Evolutionary conservation across 2,113 vertebrate genomes (phyloP).

Genomic region (Melanerpes aurifrons): DNA sequence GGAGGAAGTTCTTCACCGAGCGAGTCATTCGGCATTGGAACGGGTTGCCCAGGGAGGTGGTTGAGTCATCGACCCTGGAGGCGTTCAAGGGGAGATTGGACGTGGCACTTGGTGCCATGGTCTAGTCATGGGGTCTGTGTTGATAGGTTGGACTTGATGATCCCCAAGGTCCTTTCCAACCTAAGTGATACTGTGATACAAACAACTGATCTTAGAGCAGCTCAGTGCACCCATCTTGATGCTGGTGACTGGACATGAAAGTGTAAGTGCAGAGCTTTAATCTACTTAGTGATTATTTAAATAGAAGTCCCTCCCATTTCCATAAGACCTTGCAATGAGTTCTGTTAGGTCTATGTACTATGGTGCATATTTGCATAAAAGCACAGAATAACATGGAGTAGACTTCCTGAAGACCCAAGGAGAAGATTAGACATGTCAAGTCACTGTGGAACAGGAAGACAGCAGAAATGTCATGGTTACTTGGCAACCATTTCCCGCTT

Average conservation of each 20-base stretch:
- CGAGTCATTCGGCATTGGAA: too few species aligned
- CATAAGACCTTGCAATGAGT: not conserved
- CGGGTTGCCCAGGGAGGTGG: too few species aligned
- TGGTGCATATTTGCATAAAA: not conserved
- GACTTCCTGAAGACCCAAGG: not conserved
- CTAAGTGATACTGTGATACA: accelerated
- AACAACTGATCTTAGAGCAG: not conserved
- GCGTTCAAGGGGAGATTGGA: too few species aligned
- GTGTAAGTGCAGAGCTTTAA: not conserved
- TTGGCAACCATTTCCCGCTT: not conserved
- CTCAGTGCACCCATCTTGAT: not conserved
- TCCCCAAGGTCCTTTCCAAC: too few species aligned
- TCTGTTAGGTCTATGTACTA: not conserved
- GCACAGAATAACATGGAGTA: not conserved
- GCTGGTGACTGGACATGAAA: not conserved
- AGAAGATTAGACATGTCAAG: not conserved
- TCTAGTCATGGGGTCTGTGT: too few species aligned
- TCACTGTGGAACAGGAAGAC: not conserved
- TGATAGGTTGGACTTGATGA: too few species aligned
- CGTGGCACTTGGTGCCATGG: too few species aligned
- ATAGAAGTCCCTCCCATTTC: not conserved
- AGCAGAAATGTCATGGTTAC: not conserved
- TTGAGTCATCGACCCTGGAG: too few species aligned
- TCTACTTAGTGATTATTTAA: not conserved
- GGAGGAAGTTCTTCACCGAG: too few species aligned